Base-by-base conservation (phyloP, 2,797 vertebrate genomes). In the Enteromius anoplus region DNA sequence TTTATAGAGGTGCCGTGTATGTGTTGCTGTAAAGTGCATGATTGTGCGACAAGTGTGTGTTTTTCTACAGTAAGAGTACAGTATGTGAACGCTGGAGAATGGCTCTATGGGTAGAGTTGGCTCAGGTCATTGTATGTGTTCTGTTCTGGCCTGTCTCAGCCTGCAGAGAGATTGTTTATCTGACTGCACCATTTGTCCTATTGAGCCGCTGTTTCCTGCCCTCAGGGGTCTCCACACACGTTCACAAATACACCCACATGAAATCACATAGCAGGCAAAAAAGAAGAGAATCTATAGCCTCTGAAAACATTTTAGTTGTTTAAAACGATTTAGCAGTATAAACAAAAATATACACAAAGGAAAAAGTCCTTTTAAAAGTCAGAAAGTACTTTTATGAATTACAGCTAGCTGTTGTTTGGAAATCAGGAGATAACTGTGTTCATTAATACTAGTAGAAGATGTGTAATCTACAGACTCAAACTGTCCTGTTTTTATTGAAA, bases 171-270 rank as follows among this genome's bases (percentile, higher is more conserved):
- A 76, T 42, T 83, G 81, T 83, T 83, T 83, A 83, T 83, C 73
- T 76, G 73, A 77, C 55, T 75, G 32, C 71, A 66, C 71, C 32
- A 66, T 83, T 83, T 83, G 81, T 83, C 73, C 81, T 83, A 83
- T 83, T 83, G 81, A 83, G 81, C 81, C 47, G 73, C 81, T 77
- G 72, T 77, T 83, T 77, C 81, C 81, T 83, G 81, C 51, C 81
- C 81, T 69, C 9, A 60, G 81, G 81, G 37, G 34, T 77, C 29
- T 21, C 51, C 40, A 60, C 78, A 75, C 64, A 80, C 21, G 53
- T 47, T 47, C 58, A 64, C 58, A 62, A 51, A 75, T 62, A 66
- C 71, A 45, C 29, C 55, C 80, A 81, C 60, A 21, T 37, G 26
- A 81, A 81, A 47, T 64, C 53, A 45, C 66, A 70, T 10, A 73